Percentiles rank a stretch among this genome's conserved stretches.
Evolutionary conservation across 1,140 invertebrate genomes (phyloP).

Genomic region (Drosophila cardini): DNA sequence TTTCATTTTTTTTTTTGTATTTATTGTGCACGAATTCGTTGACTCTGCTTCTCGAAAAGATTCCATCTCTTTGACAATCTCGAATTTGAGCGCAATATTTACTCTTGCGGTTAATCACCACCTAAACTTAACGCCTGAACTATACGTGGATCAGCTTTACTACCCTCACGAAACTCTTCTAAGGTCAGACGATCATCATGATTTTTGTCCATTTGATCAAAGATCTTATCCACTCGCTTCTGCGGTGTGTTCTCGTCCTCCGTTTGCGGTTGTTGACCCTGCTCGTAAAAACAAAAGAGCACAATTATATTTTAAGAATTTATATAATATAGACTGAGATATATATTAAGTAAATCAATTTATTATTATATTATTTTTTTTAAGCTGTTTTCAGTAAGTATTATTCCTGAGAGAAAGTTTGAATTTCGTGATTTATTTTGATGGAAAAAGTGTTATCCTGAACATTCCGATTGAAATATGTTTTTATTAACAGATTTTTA

Average conservation of each 20-base stretch:
- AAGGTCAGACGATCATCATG: conserved; percentile 89
- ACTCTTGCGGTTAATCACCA: conserved; percentile 87
- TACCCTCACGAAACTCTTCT: conserved; percentile 89
- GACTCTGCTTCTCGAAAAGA: conserved; percentile 49
- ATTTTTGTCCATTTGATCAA: conserved; percentile 99
- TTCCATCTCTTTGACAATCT: conserved; percentile 35
- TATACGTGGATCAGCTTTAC: conserved; percentile 98
- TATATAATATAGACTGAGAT: too few species aligned
- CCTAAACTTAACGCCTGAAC: conserved; percentile 97
- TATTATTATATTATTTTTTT: too few species aligned
- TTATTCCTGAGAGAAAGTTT: too few species aligned
- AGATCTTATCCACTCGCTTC: conserved; percentile 98
- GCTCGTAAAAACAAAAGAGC: conserved; percentile 22
- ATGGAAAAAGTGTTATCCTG: too few species aligned
- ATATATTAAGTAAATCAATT: too few species aligned
- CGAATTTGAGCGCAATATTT: conserved; percentile 39
- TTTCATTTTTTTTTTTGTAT: conserved; percentile 7
- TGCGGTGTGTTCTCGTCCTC: conserved; percentile 98
- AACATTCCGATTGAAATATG: too few species aligned
- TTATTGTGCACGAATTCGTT: conserved; percentile 85
- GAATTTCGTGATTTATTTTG: too few species aligned
- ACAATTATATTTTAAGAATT: background rate
- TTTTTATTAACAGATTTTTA: too few species aligned
- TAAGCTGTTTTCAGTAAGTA: too few species aligned
- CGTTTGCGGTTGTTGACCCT: conserved; percentile 95